These are phyloP conservation scores for Ginglymostoma cirratum DNA, from an alignment of 2,113 vertebrate species.

Conservation along the genomic window DNA sequence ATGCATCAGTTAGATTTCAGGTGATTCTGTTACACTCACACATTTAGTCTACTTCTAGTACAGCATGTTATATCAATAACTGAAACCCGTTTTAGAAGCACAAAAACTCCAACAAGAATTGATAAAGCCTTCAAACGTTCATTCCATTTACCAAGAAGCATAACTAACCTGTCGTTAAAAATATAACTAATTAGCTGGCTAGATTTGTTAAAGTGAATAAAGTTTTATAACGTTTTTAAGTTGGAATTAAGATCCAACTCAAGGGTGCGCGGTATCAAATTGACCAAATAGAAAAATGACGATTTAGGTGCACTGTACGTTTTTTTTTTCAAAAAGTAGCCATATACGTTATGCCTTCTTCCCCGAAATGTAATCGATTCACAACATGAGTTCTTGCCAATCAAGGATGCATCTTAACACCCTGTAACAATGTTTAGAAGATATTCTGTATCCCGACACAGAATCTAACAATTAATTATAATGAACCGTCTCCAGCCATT, in stretches of 20 bases:
- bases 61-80: neutral
- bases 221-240: neutral
- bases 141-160: neutral
- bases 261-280: neutral
- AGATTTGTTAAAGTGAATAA: neutral
- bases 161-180: neutral
- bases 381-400: slow-evolving; percentile 27
- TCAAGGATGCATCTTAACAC: neutral
- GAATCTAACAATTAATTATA: neutral
- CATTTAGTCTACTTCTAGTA: neutral
- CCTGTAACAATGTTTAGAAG: neutral
- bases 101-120: neutral
- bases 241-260: neutral
- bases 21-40: neutral
- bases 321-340: neutral
- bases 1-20: neutral
- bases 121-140: slow-evolving; percentile 1
- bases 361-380: neutral
- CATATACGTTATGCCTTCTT: neutral
- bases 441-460: neutral
- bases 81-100: neutral
- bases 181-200: neutral
- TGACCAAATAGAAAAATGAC: neutral
- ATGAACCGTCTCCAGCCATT: neutral
- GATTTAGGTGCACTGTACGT: neutral